Base-by-base conservation (phyloP, 2,888 invertebrate genomes). In the Schizaphis graminum region DNA sequence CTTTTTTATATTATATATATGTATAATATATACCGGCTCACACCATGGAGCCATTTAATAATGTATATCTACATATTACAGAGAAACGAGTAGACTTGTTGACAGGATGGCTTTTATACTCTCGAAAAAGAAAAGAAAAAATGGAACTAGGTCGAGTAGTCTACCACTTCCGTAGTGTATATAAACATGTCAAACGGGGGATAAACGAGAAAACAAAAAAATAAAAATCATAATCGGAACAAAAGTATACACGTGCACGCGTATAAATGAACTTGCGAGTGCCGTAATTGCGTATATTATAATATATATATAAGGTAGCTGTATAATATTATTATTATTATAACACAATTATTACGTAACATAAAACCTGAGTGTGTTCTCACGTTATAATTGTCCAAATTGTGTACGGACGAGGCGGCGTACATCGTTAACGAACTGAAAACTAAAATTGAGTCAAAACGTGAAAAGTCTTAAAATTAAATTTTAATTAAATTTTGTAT, bases 131-230 rank as follows among this genome's bases (percentile, higher is more conserved):
- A 44, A 11, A 53, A 77, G 24, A 84, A 84, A 21, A 67, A 77
- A 77, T 28, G 1, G 67, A 77, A 77, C 84, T 91, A 77, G 91
- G 91, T 91, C 91, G 84, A 91, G 67, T 84, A 53, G 77, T 91
- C 41, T 77, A 21, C 11, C 41, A 35, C 88, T 53, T 49, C 56
- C 89, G 7, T 5, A 8, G 49, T 77, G 35, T 35, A 77, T 77
- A 77, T 77, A 77, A 77, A 77, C 35, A 77, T 35, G 21, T 21
- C 35, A 35, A 0, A 7, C 35, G 21, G 35, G 5, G 56, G 26
- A 56, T 21, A 24, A 13, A 89, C 24, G 88, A 56, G 16, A 53
- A 53, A 53, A 88, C 77, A 53, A 88, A 53, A 88, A 88, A 56
- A 87, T 87, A 53, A 53, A 53, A 53, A 89, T 56, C 53, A 89